These are phyloP conservation scores for Drosophila atroscutellata DNA, from an alignment of 2,888 invertebrate genomes.

Conservation along the genomic window DNA sequence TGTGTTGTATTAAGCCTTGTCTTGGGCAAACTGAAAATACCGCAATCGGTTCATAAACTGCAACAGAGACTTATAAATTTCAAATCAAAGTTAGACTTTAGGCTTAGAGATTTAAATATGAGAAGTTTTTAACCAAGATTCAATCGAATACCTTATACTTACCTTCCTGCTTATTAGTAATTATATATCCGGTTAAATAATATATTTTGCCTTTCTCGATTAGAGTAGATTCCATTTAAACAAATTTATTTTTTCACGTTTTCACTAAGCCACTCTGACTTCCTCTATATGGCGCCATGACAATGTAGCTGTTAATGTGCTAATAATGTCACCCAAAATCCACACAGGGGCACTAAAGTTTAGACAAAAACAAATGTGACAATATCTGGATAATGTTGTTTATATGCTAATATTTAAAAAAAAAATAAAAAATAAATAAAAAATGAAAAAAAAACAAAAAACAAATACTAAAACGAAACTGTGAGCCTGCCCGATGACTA, in stretches of 20 bases:
- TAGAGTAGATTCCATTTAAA: not conserved
- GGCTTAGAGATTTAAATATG: not conserved
- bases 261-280: not conserved
- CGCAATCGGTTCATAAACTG: not conserved
- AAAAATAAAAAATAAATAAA: conserved; percentile 1
- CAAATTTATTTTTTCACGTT: not conserved
- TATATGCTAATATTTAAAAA: conserved; percentile 53
- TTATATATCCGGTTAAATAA: not conserved
- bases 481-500: conserved; percentile 53
- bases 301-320: conserved; percentile 62
- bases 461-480: conserved; percentile 8
- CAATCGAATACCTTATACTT: too few species aligned
- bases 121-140: not conserved
- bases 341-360: conserved; percentile 50
- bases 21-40: not conserved
- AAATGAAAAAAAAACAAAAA: not conserved
- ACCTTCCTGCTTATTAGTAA: not conserved
- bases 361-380: conserved; percentile 54
- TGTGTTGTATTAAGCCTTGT: not conserved
- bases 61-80: not conserved
- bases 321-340: conserved; percentile 57
- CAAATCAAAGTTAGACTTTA: not conserved
- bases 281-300: conserved; percentile 44
- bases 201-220: not conserved
- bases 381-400: conserved; percentile 62